Evolutionary conservation across 2,888 invertebrate genomes (phyloP), one percentile per base, ranked within the genome.

Genomic region (Tenthredo notha): DNA sequence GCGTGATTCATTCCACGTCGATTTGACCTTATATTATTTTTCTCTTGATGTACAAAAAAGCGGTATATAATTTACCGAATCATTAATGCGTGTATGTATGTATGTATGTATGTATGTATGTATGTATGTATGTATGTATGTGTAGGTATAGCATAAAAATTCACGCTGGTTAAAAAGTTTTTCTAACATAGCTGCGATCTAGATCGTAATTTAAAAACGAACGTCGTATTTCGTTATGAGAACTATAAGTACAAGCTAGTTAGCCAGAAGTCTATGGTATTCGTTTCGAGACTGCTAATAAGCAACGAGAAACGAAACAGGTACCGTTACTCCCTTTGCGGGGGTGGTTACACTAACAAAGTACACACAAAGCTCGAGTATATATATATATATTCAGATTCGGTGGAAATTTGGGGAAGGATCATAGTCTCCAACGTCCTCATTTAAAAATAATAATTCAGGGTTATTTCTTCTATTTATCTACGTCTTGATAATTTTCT

Each of bases 261-360:
- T 25, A 37, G 37, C 18, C 70, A 37, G 70, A n/a, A 47, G 75
- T 47, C 21, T 47, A 47, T 47, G 47, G n/a, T 58, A 58, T 47
- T 33, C 78, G 33, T 78, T 78, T 54, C 7, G 58, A 21, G 78
- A 58, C 54, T 78, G 78, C 78, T 78, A 78, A 78, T 78, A 78
- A 78, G 54, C 78, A 54, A 33, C 54, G 54, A 54, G 7, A 0
- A 65, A 25, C 50, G 58, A 78, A 78, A 18, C 78, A n/a, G 9
- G 78, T 78, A 50, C 78, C 58, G 78, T 78, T 78, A 78, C 33
- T 47, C 25, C 75, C 43, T 75, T 47, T 47, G 47, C 75, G 18
- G 25, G 25, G 75, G 18, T 37, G 47, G 40, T 47, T 5, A 10
- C 12, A 47, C 21, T 12, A 25, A 2, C 21, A 12, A 25, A 10